phyloP scores from a whole-genome alignment of 1,140 invertebrate species.

The Leptopilina clavipes region DNA sequence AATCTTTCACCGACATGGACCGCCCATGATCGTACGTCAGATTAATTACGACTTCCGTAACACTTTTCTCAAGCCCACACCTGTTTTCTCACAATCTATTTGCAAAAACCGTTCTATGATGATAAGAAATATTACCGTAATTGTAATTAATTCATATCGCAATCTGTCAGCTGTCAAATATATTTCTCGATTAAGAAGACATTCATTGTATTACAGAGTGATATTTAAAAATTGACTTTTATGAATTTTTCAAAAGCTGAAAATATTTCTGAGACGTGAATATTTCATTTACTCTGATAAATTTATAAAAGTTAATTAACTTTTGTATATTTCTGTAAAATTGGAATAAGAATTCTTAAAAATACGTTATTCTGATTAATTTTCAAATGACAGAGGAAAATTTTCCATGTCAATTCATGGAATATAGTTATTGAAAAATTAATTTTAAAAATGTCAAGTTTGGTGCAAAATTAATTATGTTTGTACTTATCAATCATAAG shows the following conservation, averaged over 20 bases:
- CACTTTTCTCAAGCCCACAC: slow-evolving; percentile 34
- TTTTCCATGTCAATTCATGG: not conserved
- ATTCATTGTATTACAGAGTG: not conserved
- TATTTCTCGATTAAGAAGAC: not conserved
- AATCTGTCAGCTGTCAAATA: not conserved
- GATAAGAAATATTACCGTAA: slow-evolving; percentile 26
- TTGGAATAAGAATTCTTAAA: too few species aligned
- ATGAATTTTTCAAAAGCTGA: not conserved
- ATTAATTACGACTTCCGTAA: slow-evolving; percentile 51
- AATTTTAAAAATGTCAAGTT: not conserved
- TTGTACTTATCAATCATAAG: not conserved
- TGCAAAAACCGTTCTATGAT: slow-evolving; percentile 2
- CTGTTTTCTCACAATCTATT: slow-evolving; percentile 32
- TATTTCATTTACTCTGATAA: too few species aligned
- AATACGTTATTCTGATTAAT: not conserved
- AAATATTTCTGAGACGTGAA: too few species aligned
- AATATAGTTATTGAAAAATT: not conserved
- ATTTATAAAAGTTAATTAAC: too few species aligned
- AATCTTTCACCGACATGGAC: slow-evolving; percentile 12
- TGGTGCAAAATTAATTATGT: not conserved
- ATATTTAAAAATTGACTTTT: not conserved
- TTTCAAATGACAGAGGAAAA: not conserved
- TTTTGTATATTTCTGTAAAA: too few species aligned
- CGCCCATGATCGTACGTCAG: not conserved
- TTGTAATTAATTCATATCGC: slow-evolving; percentile 3